phyloP scores from a whole-genome alignment of 2,113 vertebrate genomes.

The Monopterus albus region DNA sequence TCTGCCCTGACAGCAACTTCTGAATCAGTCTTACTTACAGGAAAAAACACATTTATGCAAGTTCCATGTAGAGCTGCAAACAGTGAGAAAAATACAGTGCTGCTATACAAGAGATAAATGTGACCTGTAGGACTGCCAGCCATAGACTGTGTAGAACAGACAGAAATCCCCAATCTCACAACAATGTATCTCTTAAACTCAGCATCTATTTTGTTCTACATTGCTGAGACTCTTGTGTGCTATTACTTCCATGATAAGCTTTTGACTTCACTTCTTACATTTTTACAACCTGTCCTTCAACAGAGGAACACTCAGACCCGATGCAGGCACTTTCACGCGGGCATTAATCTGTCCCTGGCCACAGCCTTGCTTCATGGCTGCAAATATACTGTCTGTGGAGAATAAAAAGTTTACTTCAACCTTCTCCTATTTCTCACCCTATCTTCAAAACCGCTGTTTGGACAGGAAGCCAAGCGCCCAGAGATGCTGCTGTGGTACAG shows the following conservation, averaged over 20 bases:
- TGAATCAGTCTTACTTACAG: constrained; percentile 62
- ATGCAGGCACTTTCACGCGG: constrained; percentile 41
- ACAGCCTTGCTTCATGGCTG: constrained; percentile 36
- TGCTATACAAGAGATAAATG: constrained; percentile 43
- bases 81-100: constrained; percentile 57
- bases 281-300: constrained; percentile 34
- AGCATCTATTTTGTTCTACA: constrained; percentile 4
- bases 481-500: constrained; percentile 34
- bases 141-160: constrained; percentile 26
- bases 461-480: constrained; percentile 33
- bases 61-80: constrained; percentile 46
- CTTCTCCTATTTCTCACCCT: constrained; percentile 29
- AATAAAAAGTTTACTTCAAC: constrained; percentile 26
- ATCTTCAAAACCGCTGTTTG: constrained; percentile 12
- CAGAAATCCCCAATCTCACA: constrained; percentile 16
- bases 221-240: background rate
- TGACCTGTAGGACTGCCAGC: constrained; percentile 29
- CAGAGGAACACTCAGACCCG: constrained; percentile 28
- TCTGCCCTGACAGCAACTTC: constrained; percentile 74
- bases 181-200: background rate
- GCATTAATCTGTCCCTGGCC: constrained; percentile 49
- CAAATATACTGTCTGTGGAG: constrained; percentile 16
- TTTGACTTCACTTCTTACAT: constrained; percentile 32
- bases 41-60: constrained; percentile 55
- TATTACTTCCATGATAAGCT: constrained; percentile 22